These are phyloP conservation scores for Meloidogyne floridensis DNA, from an alignment of 1,140 invertebrate genomes.

Conservation along the genomic window DNA sequence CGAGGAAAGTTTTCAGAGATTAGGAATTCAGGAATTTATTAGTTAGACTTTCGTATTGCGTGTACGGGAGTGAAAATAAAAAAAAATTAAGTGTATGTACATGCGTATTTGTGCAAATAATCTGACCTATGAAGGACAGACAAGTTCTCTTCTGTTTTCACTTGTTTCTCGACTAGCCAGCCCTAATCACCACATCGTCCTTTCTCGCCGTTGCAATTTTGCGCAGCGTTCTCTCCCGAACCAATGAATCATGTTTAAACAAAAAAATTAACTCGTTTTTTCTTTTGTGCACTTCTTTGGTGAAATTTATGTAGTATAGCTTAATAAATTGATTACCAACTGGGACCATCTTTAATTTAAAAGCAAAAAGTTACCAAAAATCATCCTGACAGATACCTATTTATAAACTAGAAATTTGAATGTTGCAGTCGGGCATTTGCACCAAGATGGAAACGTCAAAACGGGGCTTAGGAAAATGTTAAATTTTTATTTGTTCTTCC, in stretches of 20 bases:
- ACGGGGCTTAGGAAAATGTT: no score
- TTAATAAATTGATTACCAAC: background rate
- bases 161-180: background rate
- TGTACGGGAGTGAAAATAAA: background rate
- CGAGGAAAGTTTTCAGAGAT: no score
- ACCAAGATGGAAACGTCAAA: no score
- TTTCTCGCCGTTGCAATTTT: background rate
- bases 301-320: background rate
- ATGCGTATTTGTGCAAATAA: background rate
- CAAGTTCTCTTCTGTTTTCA: background rate
- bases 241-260: slow-evolving; percentile 7
- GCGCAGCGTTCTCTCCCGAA: slow-evolving; percentile 3
- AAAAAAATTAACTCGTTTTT: background rate
- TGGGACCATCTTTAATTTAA: background rate
- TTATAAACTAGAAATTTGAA: no score
- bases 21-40: no score
- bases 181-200: background rate
- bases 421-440: no score
- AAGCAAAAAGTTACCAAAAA: no score
- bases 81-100: background rate
- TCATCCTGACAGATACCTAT: no score
- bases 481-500: no score
- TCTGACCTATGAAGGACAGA: background rate
- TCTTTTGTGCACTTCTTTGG: background rate
- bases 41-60: background rate